Conservation (phyloP, 53 echinoderm and acorn worm species). For the Zoroaster sp. region DNA sequence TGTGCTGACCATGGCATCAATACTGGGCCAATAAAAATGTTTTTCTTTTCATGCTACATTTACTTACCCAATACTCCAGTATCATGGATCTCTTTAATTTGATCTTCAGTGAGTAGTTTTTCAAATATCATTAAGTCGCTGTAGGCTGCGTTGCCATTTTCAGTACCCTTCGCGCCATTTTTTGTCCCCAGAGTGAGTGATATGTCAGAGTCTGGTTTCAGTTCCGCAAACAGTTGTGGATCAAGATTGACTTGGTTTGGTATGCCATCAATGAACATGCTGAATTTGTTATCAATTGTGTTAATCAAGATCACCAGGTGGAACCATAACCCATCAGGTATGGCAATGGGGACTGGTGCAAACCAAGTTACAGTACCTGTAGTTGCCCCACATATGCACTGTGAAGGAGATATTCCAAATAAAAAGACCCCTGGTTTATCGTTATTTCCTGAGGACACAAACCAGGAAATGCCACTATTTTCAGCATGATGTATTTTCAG, state of each 20-base stretch:
- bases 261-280: neutral
- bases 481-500: neutral
- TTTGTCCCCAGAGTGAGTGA: neutral
- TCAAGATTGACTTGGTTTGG: neutral
- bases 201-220: neutral
- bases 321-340: conserved; percentile 7
- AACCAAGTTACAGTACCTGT: neutral
- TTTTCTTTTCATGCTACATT: too few species aligned
- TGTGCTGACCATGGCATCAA: too few species aligned
- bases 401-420: too few species aligned
- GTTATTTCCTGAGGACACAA: conserved; percentile 5
- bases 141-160: neutral
- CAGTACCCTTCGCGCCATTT: neutral
- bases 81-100: neutral
- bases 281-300: neutral
- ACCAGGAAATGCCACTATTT: neutral
- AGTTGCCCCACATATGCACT: neutral
- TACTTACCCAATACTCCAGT: neutral
- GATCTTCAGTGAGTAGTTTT: neutral
- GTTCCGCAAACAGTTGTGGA: neutral
- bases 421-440: too few species aligned
- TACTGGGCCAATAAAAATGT: too few species aligned
- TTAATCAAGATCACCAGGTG: neutral
- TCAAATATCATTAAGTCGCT: conserved; percentile 1
- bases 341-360: too few species aligned